phyloP scores from a whole-genome alignment of 2,797 vertebrate species.

The Adelosebastes latens region DNA sequence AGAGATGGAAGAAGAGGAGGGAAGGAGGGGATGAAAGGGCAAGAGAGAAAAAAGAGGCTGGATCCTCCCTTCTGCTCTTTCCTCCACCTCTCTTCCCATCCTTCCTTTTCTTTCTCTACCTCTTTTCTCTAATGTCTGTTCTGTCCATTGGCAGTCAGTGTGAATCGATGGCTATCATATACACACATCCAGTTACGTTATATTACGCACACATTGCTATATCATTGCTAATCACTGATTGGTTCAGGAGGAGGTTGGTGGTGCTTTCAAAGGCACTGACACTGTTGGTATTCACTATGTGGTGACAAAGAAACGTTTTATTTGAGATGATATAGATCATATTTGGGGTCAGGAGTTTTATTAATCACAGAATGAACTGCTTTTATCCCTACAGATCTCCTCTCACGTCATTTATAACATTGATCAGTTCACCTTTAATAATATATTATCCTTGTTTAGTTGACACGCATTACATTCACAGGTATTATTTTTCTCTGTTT shows the following conservation, averaged over 20 bases:
- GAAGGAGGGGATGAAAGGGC: constrained; percentile 38
- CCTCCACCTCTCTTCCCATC: constrained; percentile 44
- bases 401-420: constrained; percentile 14
- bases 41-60: constrained; percentile 83
- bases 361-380: constrained; percentile 38
- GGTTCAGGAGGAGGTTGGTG: constrained; percentile 67
- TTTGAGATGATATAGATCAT: constrained; percentile 35
- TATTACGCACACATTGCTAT: constrained; percentile 56
- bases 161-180: constrained; percentile 66
- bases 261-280: constrained; percentile 53
- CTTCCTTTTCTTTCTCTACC: constrained; percentile 36
- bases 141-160: constrained; percentile 62
- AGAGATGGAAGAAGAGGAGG: constrained; percentile 46
- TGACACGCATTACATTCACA: constrained; percentile 14
- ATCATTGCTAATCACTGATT: constrained; percentile 75
- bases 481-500: constrained; percentile 24
- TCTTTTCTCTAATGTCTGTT: constrained; percentile 52
- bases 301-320: constrained; percentile 48
- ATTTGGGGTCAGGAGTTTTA: constrained; percentile 22
- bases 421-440: constrained; percentile 4
- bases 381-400: constrained; percentile 37
- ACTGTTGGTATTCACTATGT: constrained; percentile 53
- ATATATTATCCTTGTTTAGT: constrained; percentile 9
- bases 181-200: constrained; percentile 60
- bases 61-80: constrained; percentile 84